Percentiles rank a stretch among this genome's conserved stretches.
These are phyloP conservation scores for Encarsia formosa DNA, from an alignment of 2,888 invertebrate genomes.

Conservation along the genomic window DNA sequence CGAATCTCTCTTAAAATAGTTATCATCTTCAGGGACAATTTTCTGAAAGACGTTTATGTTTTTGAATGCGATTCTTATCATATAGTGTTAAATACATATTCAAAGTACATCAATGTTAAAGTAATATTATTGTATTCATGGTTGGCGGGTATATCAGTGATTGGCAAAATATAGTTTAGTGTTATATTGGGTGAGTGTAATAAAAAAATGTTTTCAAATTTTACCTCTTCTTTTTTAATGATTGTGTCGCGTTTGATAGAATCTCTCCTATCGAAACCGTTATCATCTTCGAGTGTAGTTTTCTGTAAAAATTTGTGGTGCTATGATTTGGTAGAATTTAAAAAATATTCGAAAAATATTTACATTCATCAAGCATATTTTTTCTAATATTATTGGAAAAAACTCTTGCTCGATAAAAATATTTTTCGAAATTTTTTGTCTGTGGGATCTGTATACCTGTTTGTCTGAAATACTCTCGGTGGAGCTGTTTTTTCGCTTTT, in stretches of 20 bases:
- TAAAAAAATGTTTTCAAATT: neutral
- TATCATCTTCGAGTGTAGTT: slow-evolving; percentile 1
- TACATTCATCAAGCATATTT: too few relatives aligned
- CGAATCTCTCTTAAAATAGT: too few relatives aligned
- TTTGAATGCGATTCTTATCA: neutral
- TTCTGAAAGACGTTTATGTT: slow-evolving; percentile 3
- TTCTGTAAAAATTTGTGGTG: slow-evolving; percentile 7
- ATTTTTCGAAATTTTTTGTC: too few relatives aligned
- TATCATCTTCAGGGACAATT: slow-evolving; percentile 6
- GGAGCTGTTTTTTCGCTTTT: slow-evolving; percentile 15
- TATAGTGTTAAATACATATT: too few relatives aligned
- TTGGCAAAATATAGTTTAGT: too few relatives aligned
- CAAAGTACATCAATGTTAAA: too few relatives aligned
- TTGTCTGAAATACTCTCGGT: slow-evolving; percentile 2
- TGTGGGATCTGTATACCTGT: slow-evolving; percentile 14
- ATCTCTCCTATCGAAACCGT: neutral
- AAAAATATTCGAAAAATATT: too few relatives aligned
- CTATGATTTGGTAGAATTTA: neutral
- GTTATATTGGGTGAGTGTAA: too few relatives aligned
- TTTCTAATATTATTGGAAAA: too few relatives aligned
- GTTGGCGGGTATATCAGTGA: too few relatives aligned
- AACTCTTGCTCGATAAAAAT: too few relatives aligned
- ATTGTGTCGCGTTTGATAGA: slow-evolving; percentile 7
- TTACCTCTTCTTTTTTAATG: slow-evolving; percentile 7
- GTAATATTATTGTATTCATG: too few relatives aligned